These are phyloP conservation scores for Pocillopora damicornis DNA, from an alignment of 64 coral and sea anemone genomes.

Conservation along the genomic window DNA sequence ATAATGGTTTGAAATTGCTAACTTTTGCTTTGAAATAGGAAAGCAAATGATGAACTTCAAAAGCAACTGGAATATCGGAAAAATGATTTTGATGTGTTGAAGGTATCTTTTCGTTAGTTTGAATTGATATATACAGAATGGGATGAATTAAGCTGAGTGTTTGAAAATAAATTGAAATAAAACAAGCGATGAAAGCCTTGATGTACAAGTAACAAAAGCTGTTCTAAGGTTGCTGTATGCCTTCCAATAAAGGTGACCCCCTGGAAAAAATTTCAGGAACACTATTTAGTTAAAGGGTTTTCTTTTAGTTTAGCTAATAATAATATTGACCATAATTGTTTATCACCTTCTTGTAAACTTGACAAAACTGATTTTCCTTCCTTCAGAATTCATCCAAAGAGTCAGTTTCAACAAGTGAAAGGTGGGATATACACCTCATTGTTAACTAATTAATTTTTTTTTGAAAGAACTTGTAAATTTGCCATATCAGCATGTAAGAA, in stretches of 20 bases:
- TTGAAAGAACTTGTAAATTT: background rate
- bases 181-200: no score
- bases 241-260: no score
- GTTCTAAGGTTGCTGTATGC: no score
- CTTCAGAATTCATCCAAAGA: background rate
- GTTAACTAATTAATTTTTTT: background rate
- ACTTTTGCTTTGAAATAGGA: background rate
- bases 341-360: background rate
- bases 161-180: no score
- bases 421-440: background rate
- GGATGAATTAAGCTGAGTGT: background rate
- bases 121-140: background rate
- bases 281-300: no score
- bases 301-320: no score
- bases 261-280: no score
- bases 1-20: background rate
- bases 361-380: background rate
- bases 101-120: background rate
- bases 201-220: no score
- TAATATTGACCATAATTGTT: no score
- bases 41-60: conserved; percentile 28
- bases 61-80: conserved; percentile 2
- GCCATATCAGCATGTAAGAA: no score
- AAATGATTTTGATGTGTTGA: background rate
- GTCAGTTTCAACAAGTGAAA: background rate